phyloP scores from a whole-genome alignment of 2,113 vertebrate genomes.

The Tragelaphus imberbis region DNA sequence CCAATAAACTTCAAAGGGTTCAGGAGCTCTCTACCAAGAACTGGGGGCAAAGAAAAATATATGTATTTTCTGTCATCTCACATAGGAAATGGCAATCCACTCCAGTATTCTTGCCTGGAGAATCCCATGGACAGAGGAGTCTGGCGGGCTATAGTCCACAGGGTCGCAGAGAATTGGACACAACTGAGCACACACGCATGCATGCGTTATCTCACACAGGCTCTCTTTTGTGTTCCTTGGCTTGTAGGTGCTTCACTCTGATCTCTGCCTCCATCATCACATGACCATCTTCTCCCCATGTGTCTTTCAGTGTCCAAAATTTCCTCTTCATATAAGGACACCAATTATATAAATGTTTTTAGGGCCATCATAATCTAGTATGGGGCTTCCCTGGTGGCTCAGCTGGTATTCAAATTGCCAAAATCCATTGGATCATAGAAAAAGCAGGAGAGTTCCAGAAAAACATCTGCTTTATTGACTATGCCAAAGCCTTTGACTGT shows the following conservation, averaged over 20 bases:
- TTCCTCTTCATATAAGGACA: not conserved
- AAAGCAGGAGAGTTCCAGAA: not conserved
- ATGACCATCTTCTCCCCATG: not conserved
- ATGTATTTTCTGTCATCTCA: not conserved
- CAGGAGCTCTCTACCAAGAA: not conserved
- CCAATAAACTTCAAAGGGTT: not conserved
- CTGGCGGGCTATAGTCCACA: not conserved
- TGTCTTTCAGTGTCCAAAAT: not conserved
- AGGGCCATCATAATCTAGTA: not conserved
- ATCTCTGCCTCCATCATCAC: not conserved
- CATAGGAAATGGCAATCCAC: not conserved
- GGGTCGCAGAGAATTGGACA: not conserved
- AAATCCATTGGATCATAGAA: not conserved
- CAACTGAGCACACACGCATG: fast-evolving
- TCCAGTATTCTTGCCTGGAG: not conserved
- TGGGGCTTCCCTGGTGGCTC: not conserved
- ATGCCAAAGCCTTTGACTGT: not conserved
- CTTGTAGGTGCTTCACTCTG: not conserved
- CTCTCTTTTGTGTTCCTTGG: too few species aligned
- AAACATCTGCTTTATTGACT: not conserved
- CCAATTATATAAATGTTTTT: not conserved
- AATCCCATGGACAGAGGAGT: not conserved
- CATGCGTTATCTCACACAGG: not conserved
- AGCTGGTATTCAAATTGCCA: not conserved
- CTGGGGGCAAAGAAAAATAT: not conserved